Evolutionary conservation across 2,113 vertebrate genomes (phyloP), one percentile per base, ranked within the genome.

Genomic region (Epinephelus cyanopodus): DNA sequence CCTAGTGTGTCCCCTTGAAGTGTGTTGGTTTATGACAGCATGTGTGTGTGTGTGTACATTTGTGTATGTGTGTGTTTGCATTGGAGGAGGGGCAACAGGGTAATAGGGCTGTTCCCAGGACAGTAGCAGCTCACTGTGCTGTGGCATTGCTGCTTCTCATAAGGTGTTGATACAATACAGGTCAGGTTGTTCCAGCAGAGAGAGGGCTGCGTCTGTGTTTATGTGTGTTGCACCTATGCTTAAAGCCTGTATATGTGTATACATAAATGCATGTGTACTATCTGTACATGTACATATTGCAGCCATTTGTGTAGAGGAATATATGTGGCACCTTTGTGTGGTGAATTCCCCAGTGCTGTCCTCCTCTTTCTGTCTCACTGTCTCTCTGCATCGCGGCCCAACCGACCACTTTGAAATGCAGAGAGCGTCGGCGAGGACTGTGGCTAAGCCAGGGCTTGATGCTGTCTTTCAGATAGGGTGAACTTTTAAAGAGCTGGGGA

Each of bases 341-440:
- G 17, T 70, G 48, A 81, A 66, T 60, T 62, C 69, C 53, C 77
- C 4, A n/a, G 45, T 50, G 50, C 50, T 37, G 4, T 54, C 61
- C 56, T n/a, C 25, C 19, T 58, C 5, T 37, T 19, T 69, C 23
- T 64, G 27, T 29, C 54, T 75, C 68, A 53, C 17, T 27, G 27
- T 53, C 57, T 64, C 53, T 76, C 42, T 79, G 39, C 74, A 78
- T 83, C 54, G 3, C 58, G 58, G 42, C 65, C 29, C 74, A 75
- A 50, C 52, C 56, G 37, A 42, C 33, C 87, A 85, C 88, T 90
- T 92, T 92, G 70, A 92, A 90, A 94, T 93, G 89, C 93, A 92
- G 83, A 89, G 82, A 73, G 90, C 67, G 50, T 88, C 47, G 3
- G 60, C 1, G 2, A 76, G 61, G 72, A 85, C 82, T 82, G 77